Evolutionary conservation across 2,113 vertebrate species (phyloP).

Genomic region (Isichthys henryi): DNA sequence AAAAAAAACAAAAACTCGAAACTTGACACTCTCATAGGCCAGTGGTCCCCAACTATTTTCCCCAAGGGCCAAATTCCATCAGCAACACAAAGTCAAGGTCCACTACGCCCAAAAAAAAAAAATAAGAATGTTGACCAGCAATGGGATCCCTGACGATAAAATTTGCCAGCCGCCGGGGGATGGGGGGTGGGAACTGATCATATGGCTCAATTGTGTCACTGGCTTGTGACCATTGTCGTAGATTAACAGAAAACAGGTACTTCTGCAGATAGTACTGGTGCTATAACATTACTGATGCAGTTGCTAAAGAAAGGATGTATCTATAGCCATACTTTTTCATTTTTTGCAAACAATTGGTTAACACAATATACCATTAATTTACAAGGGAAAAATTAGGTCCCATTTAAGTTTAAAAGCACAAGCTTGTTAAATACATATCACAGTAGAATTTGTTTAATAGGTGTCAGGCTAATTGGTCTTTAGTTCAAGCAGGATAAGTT

Average conservation of each 20-base stretch:
- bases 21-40: not conserved
- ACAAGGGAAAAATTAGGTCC: not conserved
- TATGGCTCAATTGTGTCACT: not conserved
- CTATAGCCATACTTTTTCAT: not conserved
- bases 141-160: not conserved
- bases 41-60: not conserved
- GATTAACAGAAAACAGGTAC: not conserved
- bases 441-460: constrained; percentile 7
- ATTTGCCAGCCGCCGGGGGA: not conserved
- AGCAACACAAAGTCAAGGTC: not conserved
- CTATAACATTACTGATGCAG: not conserved
- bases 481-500: not conserved
- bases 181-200: not conserved
- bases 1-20: not conserved
- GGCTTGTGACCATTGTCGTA: not conserved
- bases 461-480: not conserved
- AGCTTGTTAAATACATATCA: not conserved
- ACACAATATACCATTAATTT: not conserved
- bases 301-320: not conserved
- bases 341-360: not conserved
- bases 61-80: not conserved
- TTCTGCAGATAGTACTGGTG: not conserved
- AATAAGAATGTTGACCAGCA: not conserved
- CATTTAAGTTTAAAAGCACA: not conserved
- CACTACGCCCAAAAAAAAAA: not conserved